A percentile compares a stretch with the other conserved stretches of the same genome.
Evolutionary conservation across 1,140 invertebrate species (phyloP).

Genomic region (Chionoecetes opilio): DNA sequence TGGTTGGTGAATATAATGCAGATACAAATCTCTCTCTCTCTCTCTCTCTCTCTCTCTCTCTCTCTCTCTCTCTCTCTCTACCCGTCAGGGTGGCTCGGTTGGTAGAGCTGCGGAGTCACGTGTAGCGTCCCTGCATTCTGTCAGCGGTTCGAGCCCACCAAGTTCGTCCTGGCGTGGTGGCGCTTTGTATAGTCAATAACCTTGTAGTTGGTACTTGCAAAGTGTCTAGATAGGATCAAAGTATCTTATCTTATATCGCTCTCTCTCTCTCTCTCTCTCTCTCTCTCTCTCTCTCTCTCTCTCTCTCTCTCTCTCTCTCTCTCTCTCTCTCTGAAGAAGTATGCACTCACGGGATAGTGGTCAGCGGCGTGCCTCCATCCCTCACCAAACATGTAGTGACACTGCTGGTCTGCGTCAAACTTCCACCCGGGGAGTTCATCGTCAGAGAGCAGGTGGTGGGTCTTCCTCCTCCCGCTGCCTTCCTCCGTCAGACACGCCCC

Average conservation of each 20-base stretch:
- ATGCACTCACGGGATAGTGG: neutral
- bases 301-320: neutral
- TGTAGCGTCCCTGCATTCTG: too few relatives aligned
- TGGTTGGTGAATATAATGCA: neutral
- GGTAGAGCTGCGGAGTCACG: too few relatives aligned
- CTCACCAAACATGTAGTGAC: conserved; percentile 66
- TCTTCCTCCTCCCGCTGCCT: neutral
- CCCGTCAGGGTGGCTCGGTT: too few relatives aligned
- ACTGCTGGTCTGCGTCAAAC: conserved; percentile 60
- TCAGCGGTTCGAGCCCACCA: too few relatives aligned
- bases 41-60: too few relatives aligned
- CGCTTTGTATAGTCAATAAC: too few relatives aligned
- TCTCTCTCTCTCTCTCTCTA: too few relatives aligned
- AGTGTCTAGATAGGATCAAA: too few relatives aligned
- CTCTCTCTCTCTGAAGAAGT: neutral
- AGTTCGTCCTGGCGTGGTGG: too few relatives aligned
- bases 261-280: neutral
- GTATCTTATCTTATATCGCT: too few relatives aligned
- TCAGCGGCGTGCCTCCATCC: conserved; percentile 52
- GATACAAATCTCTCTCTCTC: too few relatives aligned
- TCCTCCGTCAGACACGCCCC: conserved; percentile 48
- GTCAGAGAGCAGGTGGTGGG: neutral
- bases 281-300: neutral
- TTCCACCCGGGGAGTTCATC: conserved; percentile 45
- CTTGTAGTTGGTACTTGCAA: too few relatives aligned